These are phyloP conservation scores for Aldabrachelys gigantea DNA, from an alignment of 2,113 vertebrate genomes.

Conservation along the genomic window DNA sequence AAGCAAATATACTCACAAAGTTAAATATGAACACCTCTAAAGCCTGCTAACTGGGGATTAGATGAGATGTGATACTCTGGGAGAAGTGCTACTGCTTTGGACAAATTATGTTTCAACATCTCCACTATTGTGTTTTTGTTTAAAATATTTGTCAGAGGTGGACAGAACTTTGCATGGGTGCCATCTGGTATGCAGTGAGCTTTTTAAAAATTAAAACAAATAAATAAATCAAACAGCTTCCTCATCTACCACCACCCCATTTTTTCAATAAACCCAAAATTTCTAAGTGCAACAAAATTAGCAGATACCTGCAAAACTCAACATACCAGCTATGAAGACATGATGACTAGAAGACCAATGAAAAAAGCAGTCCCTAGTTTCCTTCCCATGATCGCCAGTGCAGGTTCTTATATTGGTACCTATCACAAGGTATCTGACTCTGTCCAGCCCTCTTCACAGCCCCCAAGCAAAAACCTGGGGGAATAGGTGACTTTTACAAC, in stretches of 20 bases:
- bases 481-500: not conserved
- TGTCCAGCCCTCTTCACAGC: not conserved
- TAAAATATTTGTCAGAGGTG: not conserved
- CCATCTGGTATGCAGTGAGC: not conserved
- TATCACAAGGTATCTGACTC: not conserved
- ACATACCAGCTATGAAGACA: not conserved
- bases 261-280: conserved; percentile 10
- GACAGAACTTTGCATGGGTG: not conserved
- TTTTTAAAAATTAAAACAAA: not conserved
- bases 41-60: not conserved
- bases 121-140: not conserved
- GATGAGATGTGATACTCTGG: not conserved
- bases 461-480: not conserved
- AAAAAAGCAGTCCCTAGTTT: not conserved
- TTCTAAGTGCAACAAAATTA: not conserved
- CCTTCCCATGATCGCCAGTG: not conserved
- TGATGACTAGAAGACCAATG: not conserved
- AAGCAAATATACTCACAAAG: not conserved
- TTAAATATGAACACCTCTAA: not conserved
- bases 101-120: not conserved
- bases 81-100: not conserved
- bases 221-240: not conserved
- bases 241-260: not conserved
- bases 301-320: not conserved
- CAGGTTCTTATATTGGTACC: not conserved